Percentiles rank a stretch among this genome's conserved stretches.
Conservation (phyloP, 2,888 invertebrate genomes). For the Macrosoma leucophasiata region DNA sequence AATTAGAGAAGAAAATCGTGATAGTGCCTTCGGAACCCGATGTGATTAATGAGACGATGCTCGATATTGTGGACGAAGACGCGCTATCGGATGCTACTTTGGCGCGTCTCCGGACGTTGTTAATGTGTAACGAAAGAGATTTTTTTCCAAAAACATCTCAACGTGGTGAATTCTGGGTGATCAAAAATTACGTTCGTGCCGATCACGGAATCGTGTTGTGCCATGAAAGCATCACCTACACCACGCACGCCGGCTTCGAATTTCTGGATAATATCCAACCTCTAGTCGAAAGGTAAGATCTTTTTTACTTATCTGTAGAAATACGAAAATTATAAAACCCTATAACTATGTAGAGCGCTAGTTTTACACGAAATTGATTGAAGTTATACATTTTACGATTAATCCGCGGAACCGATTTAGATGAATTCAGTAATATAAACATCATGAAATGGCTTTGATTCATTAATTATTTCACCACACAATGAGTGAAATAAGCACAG, state of each 20-base stretch:
- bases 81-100: slow-evolving; percentile 54
- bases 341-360: no score
- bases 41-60: slow-evolving; percentile 43
- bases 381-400: no score
- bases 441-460: no score
- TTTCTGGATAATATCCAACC: slow-evolving; percentile 93
- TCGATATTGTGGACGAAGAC: slow-evolving; percentile 56
- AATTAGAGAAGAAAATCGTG: slow-evolving; percentile 50
- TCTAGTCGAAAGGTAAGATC: slow-evolving; percentile 82
- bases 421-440: no score
- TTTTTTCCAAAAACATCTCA: slow-evolving; percentile 78
- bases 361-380: no score
- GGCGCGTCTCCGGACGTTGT: slow-evolving; percentile 54
- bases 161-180: slow-evolving; percentile 90
- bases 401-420: no score
- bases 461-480: no score
- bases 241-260: slow-evolving; percentile 94
- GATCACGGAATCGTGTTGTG: slow-evolving; percentile 81
- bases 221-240: slow-evolving; percentile 91
- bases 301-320: no score
- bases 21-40: slow-evolving; percentile 49
- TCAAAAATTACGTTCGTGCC: slow-evolving; percentile 89
- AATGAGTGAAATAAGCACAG: no score
- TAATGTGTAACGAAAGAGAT: slow-evolving; percentile 80
- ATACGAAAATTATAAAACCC: no score